These are phyloP conservation scores for Stictonetta naevosa DNA, from an alignment of 2,113 vertebrate genomes.

Conservation along the genomic window DNA sequence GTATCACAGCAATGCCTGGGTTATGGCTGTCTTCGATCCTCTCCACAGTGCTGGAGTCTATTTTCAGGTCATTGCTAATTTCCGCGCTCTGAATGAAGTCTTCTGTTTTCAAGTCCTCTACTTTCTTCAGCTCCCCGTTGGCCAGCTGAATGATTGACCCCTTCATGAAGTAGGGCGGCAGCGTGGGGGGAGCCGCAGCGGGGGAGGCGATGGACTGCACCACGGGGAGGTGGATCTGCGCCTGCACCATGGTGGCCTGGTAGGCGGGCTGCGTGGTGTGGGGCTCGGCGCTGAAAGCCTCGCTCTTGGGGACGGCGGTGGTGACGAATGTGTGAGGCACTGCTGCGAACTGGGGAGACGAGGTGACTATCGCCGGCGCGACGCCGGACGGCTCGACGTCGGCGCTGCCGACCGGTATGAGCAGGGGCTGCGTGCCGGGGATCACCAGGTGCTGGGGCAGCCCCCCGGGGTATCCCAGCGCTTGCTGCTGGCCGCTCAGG, in stretches of 20 bases:
- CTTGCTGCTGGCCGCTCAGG: constrained; percentile 86
- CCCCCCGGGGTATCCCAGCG: constrained; percentile 86
- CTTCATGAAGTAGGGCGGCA: constrained; percentile 97
- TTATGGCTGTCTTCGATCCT: constrained; percentile 91
- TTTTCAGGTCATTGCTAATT: constrained; percentile 96
- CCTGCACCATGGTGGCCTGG: constrained; percentile 89
- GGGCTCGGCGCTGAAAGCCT: constrained; percentile 81
- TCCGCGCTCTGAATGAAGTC: constrained; percentile 99
- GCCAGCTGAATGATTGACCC: constrained; percentile 98
- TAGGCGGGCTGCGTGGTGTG: constrained; percentile 83
- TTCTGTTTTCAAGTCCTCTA: constrained; percentile 97
- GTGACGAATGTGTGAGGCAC: constrained; percentile 92
- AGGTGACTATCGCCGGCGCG: constrained; percentile 83
- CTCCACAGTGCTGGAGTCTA: constrained; percentile 98
- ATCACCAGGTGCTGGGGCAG: constrained; percentile 95
- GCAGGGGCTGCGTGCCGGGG: constrained; percentile 90
- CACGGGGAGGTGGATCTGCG: constrained; percentile 92
- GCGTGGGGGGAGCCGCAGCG: constrained; percentile 73
- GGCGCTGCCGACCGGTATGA: constrained; percentile 87
- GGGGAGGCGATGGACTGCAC: constrained; percentile 82
- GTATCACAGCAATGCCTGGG: constrained; percentile 90
- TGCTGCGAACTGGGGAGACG: constrained; percentile 86
- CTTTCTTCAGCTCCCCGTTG: constrained; percentile 95
- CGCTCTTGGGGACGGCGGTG: constrained; percentile 85
- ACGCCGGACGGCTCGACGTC: constrained; percentile 81